Conservation (phyloP, 1,140 invertebrate species). For the Procambarus virginalis region DNA sequence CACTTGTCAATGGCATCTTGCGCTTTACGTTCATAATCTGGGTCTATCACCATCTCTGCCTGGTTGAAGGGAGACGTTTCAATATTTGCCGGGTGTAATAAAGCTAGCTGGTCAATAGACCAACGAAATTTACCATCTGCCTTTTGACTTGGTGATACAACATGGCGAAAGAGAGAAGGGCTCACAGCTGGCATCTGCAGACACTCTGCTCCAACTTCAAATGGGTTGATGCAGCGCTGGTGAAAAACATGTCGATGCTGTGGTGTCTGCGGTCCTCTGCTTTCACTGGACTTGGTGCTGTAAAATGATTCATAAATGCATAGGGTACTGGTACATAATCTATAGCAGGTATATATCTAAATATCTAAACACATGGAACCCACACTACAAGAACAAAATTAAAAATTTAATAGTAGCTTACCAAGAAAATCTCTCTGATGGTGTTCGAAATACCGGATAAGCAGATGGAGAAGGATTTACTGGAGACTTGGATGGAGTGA, state of each 20-base stretch:
- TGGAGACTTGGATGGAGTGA: slow-evolving; percentile 28
- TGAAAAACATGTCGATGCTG: neutral
- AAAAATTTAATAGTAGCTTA: neutral
- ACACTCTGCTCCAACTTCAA: slow-evolving; percentile 44
- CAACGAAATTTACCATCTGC: slow-evolving; percentile 50
- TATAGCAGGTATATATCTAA: too few species aligned
- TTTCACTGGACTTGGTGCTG: neutral
- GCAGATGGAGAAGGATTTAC: neutral
- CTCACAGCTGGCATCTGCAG: slow-evolving; percentile 52
- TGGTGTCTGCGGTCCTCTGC: neutral
- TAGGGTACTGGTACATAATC: too few species aligned
- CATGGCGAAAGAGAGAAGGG: slow-evolving; percentile 52
- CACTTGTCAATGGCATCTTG: slow-evolving; percentile 63
- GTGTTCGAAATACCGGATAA: slow-evolving; percentile 32
- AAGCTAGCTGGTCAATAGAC: slow-evolving; percentile 63
- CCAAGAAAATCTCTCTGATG: slow-evolving; percentile 20
- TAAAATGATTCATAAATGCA: too few species aligned
- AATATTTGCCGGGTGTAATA: slow-evolving; percentile 47
- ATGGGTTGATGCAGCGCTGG: slow-evolving; percentile 22
- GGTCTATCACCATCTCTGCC: slow-evolving; percentile 35
- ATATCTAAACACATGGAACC: neutral
- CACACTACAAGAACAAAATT: neutral
- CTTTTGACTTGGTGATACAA: slow-evolving; percentile 60
- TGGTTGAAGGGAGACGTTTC: slow-evolving; percentile 56
- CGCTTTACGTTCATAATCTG: slow-evolving; percentile 50